Conservation (phyloP, 92 coral and sea anemone species). For the Palythoa grandiflora region DNA sequence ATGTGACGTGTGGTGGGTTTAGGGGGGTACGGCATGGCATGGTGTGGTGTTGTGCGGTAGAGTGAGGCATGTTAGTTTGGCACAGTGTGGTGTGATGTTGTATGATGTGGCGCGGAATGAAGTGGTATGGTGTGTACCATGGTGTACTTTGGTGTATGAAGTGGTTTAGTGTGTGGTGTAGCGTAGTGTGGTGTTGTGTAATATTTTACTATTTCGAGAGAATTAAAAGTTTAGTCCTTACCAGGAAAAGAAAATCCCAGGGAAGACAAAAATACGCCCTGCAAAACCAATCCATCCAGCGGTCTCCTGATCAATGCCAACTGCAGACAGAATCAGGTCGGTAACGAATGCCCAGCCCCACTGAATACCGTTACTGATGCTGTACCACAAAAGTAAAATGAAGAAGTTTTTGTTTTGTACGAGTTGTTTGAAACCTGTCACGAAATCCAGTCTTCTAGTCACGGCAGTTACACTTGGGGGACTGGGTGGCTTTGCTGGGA, state of each 20-base stretch:
- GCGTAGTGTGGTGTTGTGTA: neutral
- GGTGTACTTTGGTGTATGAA: no score
- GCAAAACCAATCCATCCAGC: slow-evolving; percentile 98
- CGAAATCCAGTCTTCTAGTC: slow-evolving; percentile 73
- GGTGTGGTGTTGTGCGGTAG: no score
- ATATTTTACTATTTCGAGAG: neutral
- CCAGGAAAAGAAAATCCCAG: slow-evolving; percentile 90
- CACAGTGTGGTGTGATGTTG: neutral
- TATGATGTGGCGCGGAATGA: no score
- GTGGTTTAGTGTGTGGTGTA: no score
- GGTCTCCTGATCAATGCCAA: slow-evolving; percentile 86
- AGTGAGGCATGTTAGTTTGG: no score
- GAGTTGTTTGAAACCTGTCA: slow-evolving; percentile 77
- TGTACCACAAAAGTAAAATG: slow-evolving; percentile 72
- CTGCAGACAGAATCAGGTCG: slow-evolving; percentile 89
- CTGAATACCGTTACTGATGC: slow-evolving; percentile 89
- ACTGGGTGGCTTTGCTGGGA: slow-evolving; percentile 89
- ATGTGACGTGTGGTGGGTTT: no score
- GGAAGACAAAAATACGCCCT: slow-evolving; percentile 80
- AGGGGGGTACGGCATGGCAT: no score
- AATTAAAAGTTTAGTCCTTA: slow-evolving; percentile 44
- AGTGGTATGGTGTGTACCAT: no score
- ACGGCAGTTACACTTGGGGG: slow-evolving; percentile 94
- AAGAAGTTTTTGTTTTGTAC: slow-evolving; percentile 77
- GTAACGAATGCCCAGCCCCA: slow-evolving; percentile 97